These are phyloP conservation scores for Drosophila kuntzei DNA, from an alignment of 2,888 invertebrate genomes.

Conservation along the genomic window DNA sequence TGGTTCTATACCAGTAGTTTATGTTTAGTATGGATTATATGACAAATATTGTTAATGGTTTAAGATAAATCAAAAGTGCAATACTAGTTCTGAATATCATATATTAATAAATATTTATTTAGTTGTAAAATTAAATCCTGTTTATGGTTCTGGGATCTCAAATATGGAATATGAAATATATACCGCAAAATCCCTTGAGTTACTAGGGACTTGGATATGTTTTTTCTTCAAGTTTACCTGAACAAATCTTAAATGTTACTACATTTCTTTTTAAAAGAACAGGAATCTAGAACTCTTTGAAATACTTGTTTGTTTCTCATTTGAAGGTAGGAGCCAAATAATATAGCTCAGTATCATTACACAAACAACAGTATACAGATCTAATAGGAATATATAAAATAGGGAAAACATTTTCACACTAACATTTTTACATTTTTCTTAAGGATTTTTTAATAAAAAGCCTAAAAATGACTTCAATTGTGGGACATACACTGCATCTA, in stretches of 20 bases:
- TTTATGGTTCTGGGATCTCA: no score
- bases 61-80: not conserved
- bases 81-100: no score
- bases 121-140: no score
- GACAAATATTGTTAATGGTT: not conserved
- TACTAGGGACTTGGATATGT: no score
- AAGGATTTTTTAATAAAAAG: not conserved
- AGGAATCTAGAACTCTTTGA: constrained; percentile 36
- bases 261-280: no score
- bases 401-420: constrained; percentile 5
- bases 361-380: constrained; percentile 1
- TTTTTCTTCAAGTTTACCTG: no score
- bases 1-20: not conserved
- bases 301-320: not conserved
- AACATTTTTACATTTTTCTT: constrained; percentile 6
- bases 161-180: no score
- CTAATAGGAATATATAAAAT: not conserved
- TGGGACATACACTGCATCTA: constrained; percentile 40
- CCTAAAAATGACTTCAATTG: constrained; percentile 59
- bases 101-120: not conserved
- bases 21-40: not conserved
- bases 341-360: constrained; percentile 14
- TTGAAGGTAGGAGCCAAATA: no score
- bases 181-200: no score
- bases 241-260: no score